Evolutionary conservation across 2,113 vertebrate species (phyloP).

Genomic region (Pionites leucogaster): DNA sequence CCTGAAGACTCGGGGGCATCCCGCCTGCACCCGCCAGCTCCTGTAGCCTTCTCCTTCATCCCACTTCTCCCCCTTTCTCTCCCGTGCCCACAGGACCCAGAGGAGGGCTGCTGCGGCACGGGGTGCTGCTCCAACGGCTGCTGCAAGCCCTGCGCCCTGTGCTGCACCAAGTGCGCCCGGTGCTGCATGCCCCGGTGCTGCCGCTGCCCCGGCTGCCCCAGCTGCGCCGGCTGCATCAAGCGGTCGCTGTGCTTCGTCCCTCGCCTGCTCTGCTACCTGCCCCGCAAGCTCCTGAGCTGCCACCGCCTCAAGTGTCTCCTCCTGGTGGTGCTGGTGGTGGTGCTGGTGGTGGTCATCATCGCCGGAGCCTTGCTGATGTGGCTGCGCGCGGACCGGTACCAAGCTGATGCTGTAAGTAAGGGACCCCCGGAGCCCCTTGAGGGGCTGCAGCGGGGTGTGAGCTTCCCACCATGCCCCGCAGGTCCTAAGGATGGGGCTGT

Average conservation of each 20-base stretch:
- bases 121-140: background rate
- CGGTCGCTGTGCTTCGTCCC: background rate
- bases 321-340: background rate
- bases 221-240: background rate
- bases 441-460: background rate
- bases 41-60: background rate
- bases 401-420: background rate
- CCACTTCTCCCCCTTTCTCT: rapidly evolving
- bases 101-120: background rate
- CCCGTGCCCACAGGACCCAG: background rate
- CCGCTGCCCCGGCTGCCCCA: background rate
- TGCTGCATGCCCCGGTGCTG: constrained; percentile 36
- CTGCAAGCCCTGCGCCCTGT: background rate
- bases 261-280: constrained; percentile 46
- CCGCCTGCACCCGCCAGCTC: rapidly evolving
- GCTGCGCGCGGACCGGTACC: background rate
- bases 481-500: background rate
- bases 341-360: constrained; percentile 4
- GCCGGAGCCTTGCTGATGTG: constrained; percentile 10
- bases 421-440: rapidly evolving
- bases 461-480: rapidly evolving
- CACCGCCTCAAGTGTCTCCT: constrained; percentile 29
- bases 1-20: background rate
- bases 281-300: constrained; percentile 46
- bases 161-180: constrained; percentile 14